Conservation (phyloP, 2,797 vertebrate species). For the Enteromius fasciolatus region DNA sequence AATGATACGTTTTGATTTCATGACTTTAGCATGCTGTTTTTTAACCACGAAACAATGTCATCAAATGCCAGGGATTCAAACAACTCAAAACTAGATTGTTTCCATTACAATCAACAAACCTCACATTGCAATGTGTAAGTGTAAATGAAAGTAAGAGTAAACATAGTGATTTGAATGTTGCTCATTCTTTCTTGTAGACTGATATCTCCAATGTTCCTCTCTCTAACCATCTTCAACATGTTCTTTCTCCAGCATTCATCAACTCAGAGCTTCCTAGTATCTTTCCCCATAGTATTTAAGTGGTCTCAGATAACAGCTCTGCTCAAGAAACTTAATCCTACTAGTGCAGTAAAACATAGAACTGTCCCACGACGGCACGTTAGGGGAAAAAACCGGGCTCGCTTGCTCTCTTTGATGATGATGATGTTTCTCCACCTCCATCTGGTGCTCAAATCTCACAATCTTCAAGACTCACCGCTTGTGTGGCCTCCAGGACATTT, state of each 20-base stretch:
- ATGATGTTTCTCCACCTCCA: background rate
- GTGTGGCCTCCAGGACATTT: too few species aligned
- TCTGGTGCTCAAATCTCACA: background rate
- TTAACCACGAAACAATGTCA: background rate
- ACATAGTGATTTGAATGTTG: background rate
- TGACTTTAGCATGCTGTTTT: background rate
- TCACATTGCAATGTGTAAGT: background rate
- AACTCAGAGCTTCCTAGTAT: background rate
- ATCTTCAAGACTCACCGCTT: background rate
- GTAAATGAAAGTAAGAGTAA: too few species aligned
- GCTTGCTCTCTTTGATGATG: background rate
- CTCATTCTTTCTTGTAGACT: background rate
- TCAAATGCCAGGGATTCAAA: background rate
- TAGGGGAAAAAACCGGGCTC: background rate
- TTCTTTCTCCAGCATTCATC: background rate
- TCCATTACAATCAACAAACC: background rate
- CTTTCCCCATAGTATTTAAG: background rate
- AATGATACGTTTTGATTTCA: background rate
- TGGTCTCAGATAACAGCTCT: background rate
- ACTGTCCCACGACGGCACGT: background rate
- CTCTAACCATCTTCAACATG: background rate
- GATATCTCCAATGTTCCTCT: background rate
- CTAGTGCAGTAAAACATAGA: background rate
- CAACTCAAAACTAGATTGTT: background rate
- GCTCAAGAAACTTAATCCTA: background rate